Evolutionary conservation across 2,113 vertebrate genomes (phyloP).

Genomic region (Scopus umbretta): DNA sequence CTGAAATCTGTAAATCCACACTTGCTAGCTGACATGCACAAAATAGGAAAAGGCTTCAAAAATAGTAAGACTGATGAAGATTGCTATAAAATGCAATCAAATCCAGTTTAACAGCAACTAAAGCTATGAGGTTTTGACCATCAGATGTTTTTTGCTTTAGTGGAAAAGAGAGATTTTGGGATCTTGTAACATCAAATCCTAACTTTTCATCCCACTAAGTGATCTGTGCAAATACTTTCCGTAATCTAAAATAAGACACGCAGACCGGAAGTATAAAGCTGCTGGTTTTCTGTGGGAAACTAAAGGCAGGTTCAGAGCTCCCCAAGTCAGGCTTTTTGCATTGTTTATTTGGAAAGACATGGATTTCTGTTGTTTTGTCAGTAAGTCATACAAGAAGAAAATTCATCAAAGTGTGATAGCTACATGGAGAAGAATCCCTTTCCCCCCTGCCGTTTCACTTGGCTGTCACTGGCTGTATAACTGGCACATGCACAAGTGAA

Average conservation of each 20-base stretch:
- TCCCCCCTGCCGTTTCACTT: neutral
- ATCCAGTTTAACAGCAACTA: neutral
- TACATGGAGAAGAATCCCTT: neutral
- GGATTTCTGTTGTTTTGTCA: neutral
- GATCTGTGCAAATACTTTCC: slow-evolving; percentile 12
- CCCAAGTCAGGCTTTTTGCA: neutral
- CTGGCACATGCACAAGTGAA: neutral
- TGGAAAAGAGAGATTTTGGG: neutral
- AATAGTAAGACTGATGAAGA: neutral
- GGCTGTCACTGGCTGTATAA: neutral
- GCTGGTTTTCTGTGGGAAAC: neutral
- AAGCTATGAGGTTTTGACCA: neutral
- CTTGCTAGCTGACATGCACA: neutral
- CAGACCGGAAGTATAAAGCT: neutral
- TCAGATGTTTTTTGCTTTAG: neutral
- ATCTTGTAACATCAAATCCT: neutral
- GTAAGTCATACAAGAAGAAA: neutral
- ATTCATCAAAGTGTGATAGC: neutral
- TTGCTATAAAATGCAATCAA: neutral
- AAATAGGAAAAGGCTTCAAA: neutral
- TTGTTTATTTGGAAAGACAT: neutral
- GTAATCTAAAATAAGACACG: neutral
- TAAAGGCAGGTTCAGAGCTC: neutral
- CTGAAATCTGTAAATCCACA: neutral
- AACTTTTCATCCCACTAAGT: neutral